These are phyloP conservation scores for Epirrita christyi DNA, from an alignment of 2,888 invertebrate species.

Conservation along the genomic window DNA sequence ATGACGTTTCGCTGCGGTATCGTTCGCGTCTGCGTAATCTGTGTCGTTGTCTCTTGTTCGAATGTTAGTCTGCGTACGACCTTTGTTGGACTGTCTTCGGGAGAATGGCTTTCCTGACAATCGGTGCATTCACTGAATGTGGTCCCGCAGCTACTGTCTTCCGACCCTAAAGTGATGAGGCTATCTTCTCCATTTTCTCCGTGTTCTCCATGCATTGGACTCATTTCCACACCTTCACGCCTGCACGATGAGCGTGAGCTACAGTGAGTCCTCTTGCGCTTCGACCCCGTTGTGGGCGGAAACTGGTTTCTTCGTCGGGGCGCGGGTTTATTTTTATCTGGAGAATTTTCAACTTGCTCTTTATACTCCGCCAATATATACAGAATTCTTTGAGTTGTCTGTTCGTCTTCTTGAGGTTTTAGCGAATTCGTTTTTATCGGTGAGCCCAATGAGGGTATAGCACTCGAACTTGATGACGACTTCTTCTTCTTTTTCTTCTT, in stretches of 20 bases:
- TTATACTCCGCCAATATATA: constrained; percentile 92
- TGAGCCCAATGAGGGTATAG: constrained; percentile 86
- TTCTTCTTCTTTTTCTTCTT: constrained; percentile 77
- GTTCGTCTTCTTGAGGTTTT: constrained; percentile 92
- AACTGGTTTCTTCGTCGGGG: constrained; percentile 90
- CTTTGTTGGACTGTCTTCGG: constrained; percentile 82
- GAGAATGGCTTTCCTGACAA: constrained; percentile 82
- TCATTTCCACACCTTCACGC: constrained; percentile 76
- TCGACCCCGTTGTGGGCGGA: constrained; percentile 88
- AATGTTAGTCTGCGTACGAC: constrained; percentile 75
- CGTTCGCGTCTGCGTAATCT: constrained; percentile 54
- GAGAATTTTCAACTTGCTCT: constrained; percentile 91
- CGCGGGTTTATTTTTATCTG: constrained; percentile 93
- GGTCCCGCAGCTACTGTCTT: constrained; percentile 90
- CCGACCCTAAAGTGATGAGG: constrained; percentile 89
- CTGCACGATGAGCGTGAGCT: constrained; percentile 71
- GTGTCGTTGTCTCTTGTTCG: constrained; percentile 72
- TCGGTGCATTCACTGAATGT: constrained; percentile 82
- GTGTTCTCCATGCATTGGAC: constrained; percentile 67
- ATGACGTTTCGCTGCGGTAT: constrained; percentile 84
- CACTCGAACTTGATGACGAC: constrained; percentile 82
- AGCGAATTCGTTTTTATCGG: constrained; percentile 84
- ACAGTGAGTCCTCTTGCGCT: constrained; percentile 88
- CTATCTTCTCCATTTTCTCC: constrained; percentile 86
- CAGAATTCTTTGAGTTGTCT: constrained; percentile 91